Conservation (phyloP, 2,888 invertebrate genomes). For the Argynnis bischoffii region DNA sequence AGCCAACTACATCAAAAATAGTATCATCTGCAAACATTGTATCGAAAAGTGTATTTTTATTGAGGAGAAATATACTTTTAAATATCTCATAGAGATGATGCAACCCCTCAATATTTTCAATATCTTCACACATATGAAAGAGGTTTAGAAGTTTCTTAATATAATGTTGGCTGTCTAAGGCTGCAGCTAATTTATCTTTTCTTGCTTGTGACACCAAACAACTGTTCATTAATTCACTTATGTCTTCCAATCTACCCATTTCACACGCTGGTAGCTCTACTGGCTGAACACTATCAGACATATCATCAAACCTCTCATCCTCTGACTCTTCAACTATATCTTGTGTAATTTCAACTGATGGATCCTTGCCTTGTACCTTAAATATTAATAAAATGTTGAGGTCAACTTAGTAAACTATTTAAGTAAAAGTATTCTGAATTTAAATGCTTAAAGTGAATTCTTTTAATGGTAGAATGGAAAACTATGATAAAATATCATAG, state of each 20-base stretch:
- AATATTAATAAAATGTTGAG: slow-evolving; percentile 32
- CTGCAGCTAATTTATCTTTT: slow-evolving; percentile 96
- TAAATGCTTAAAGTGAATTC: neutral
- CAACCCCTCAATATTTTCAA: slow-evolving; percentile 96
- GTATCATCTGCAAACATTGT: slow-evolving; percentile 98
- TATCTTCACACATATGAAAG: slow-evolving; percentile 98
- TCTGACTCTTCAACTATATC: slow-evolving; percentile 97
- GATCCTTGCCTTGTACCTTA: slow-evolving; percentile 99
- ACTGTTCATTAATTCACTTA: slow-evolving; percentile 94
- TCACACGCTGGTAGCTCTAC: slow-evolving; percentile 98
- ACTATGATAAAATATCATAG: too few relatives aligned
- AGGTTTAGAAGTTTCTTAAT: slow-evolving; percentile 96
- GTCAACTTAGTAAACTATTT: neutral
- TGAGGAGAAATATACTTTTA: slow-evolving; percentile 98
- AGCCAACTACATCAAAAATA: slow-evolving; percentile 98
- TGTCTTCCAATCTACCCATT: slow-evolving; percentile 95
- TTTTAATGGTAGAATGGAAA: neutral
- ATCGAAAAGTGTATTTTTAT: slow-evolving; percentile 98
- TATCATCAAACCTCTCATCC: slow-evolving; percentile 98
- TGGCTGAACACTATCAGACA: slow-evolving; percentile 96
- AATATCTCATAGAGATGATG: slow-evolving; percentile 99
- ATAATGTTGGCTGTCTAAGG: slow-evolving; percentile 96
- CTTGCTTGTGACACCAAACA: slow-evolving; percentile 94
- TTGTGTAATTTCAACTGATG: slow-evolving; percentile 98
- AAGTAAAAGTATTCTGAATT: too few relatives aligned